A percentile compares a stretch with the other conserved stretches of the same genome.
Conservation (phyloP, 2,113 vertebrate genomes). For the Syngnathus typhle region DNA sequence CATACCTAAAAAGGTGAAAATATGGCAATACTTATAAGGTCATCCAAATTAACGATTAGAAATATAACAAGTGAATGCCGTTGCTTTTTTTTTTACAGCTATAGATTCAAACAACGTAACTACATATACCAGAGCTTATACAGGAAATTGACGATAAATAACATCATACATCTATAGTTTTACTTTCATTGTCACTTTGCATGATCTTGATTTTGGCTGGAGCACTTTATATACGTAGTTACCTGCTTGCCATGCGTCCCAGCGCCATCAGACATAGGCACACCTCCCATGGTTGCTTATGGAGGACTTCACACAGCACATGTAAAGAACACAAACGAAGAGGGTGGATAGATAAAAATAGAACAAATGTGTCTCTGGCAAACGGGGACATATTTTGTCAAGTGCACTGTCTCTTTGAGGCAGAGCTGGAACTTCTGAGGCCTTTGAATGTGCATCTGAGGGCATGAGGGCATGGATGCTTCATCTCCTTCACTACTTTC, state of each 20-base stretch:
- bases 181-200: neutral
- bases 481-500: constrained; percentile 1
- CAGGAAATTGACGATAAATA: neutral
- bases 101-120: neutral
- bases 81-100: neutral
- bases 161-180: neutral
- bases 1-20: constrained; percentile 73
- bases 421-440: constrained; percentile 38
- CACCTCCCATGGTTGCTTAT: constrained; percentile 92
- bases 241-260: constrained; percentile 90
- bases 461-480: constrained; percentile 35
- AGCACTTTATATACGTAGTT: constrained; percentile 17
- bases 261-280: constrained; percentile 95
- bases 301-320: constrained; percentile 77
- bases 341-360: neutral
- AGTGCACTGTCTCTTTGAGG: constrained; percentile 43
- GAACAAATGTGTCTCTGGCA: constrained; percentile 7
- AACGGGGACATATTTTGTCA: constrained; percentile 23
- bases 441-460: constrained; percentile 31
- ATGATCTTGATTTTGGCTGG: neutral
- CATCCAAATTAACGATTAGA: neutral
- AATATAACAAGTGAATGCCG: neutral
- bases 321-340: constrained; percentile 20
- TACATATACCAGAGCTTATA: neutral
- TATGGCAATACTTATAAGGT: neutral